phyloP scores from a whole-genome alignment of 2,113 vertebrate genomes.

The Gymnocephalus cernua region DNA sequence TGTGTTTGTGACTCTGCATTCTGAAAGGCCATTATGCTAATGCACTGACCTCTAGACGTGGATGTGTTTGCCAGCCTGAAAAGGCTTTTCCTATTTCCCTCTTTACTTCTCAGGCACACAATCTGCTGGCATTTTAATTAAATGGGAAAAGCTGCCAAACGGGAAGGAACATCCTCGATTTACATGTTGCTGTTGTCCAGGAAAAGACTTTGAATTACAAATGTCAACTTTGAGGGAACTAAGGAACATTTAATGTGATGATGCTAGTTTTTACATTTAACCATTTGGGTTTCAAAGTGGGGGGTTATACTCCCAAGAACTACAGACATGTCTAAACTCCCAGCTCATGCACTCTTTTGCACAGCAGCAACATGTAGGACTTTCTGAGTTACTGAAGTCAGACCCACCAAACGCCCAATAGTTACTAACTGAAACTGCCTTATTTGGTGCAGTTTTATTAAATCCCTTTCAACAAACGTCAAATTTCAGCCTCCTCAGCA shows the following conservation, averaged over 20 bases:
- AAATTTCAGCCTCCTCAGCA: slow-evolving; percentile 71
- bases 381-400: slow-evolving; percentile 19
- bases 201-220: slow-evolving; percentile 24
- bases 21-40: slow-evolving; percentile 63
- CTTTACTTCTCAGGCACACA: slow-evolving; percentile 37
- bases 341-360: neutral
- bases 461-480: slow-evolving; percentile 65
- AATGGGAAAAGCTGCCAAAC: slow-evolving; percentile 32
- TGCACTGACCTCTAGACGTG: slow-evolving; percentile 55
- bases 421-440: slow-evolving; percentile 32
- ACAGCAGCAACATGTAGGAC: neutral
- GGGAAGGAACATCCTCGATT: slow-evolving; percentile 13
- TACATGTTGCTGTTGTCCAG: neutral
- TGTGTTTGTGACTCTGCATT: slow-evolving; percentile 58
- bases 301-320: neutral
- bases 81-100: slow-evolving; percentile 27
- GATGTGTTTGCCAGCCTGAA: slow-evolving; percentile 45
- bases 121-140: slow-evolving; percentile 52
- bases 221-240: slow-evolving; percentile 17
- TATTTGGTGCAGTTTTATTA: slow-evolving; percentile 48
- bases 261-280: neutral
- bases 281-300: neutral
- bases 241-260: neutral
- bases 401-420: slow-evolving; percentile 25
- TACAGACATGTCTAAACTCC: neutral